Percentiles rank a stretch among this genome's conserved stretches.
These are phyloP conservation scores for Gorilla gorilla DNA, from an alignment of 2,113 vertebrate species.

Conservation along the genomic window DNA sequence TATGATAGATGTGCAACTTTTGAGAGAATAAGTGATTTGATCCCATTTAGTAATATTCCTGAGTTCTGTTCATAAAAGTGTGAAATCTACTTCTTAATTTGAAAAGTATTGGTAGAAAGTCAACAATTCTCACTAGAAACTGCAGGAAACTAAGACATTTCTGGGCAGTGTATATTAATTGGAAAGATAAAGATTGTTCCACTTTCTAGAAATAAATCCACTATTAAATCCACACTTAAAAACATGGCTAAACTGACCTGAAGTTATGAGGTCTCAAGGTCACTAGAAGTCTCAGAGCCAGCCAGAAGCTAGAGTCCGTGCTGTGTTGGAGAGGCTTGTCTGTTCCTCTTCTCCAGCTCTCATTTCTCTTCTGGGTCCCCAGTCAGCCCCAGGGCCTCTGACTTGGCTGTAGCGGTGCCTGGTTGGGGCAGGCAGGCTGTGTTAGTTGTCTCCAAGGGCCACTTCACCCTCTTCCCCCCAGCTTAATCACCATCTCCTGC, in stretches of 20 bases:
- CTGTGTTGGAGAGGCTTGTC: not conserved
- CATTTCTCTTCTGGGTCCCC: not conserved
- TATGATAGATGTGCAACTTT: not conserved
- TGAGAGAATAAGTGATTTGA: not conserved
- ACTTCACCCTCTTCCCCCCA: not conserved
- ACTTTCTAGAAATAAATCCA: conserved; percentile 8
- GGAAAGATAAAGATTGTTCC: not conserved
- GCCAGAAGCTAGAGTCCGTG: not conserved
- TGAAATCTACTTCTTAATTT: not conserved
- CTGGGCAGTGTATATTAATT: not conserved
- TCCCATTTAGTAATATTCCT: not conserved
- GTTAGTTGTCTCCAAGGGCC: not conserved
- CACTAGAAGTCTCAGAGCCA: not conserved
- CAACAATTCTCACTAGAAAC: conserved; percentile 45
- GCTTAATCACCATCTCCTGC: not conserved
- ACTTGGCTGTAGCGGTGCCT: not conserved
- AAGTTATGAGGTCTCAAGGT: not conserved
- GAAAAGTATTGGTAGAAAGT: not conserved
- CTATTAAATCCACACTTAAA: not conserved
- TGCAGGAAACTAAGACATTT: not conserved
- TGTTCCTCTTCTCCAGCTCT: not conserved
- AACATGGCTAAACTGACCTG: not conserved
- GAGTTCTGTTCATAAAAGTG: conserved; percentile 20
- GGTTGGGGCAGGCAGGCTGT: not conserved
- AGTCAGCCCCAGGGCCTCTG: too few species aligned